Conservation (phyloP, 2,797 vertebrate genomes). For the Megalops cyprinoides region DNA sequence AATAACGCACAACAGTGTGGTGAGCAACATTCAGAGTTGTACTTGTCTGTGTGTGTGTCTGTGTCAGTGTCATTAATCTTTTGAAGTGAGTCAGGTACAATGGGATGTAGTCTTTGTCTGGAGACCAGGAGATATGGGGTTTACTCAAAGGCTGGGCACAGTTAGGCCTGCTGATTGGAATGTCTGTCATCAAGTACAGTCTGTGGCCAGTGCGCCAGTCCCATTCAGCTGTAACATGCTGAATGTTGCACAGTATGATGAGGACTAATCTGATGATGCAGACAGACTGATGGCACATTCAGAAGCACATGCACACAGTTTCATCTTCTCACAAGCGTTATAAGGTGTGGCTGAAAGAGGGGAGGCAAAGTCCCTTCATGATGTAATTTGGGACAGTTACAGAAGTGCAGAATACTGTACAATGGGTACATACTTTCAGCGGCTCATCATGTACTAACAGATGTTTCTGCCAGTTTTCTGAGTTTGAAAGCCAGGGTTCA, state of each 20-base stretch:
- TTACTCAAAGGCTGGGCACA: not conserved
- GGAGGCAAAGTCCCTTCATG: not conserved
- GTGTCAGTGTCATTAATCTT: not conserved
- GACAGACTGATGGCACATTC: not conserved
- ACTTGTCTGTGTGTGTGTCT: slow-evolving; percentile 15
- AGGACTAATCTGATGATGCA: not conserved
- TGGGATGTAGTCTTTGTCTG: not conserved
- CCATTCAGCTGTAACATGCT: no score
- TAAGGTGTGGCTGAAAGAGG: not conserved
- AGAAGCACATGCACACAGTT: not conserved
- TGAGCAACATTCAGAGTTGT: slow-evolving; percentile 52
- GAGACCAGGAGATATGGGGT: not conserved
- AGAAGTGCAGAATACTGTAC: not conserved
- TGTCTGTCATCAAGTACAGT: no score
- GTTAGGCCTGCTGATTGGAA: not conserved
- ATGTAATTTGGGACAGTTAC: no score
- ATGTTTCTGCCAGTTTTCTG: not conserved
- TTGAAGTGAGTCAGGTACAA: not conserved
- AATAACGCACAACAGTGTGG: slow-evolving; percentile 73
- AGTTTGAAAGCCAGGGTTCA: not conserved
- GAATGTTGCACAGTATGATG: not conserved
- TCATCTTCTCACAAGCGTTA: not conserved
- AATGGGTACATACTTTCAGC: not conserved
- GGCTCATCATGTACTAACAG: not conserved
- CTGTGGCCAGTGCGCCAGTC: no score